Base-by-base conservation (phyloP, 2,797 vertebrate species). In the Phrynocephalus forsythii region DNA sequence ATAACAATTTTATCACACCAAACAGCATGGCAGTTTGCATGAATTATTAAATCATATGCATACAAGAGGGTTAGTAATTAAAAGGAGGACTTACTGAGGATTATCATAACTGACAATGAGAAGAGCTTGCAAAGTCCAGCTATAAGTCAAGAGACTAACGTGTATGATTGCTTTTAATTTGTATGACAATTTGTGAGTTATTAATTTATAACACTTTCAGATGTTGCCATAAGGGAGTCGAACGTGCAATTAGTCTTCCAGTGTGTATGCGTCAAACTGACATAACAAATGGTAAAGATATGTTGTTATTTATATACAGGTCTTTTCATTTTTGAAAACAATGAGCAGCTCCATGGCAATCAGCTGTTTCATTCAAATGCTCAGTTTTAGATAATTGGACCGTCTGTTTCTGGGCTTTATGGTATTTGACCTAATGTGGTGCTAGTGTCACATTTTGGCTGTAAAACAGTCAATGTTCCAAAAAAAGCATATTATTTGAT, bases 1-100 rank as follows among this genome's bases (percentile, higher is more conserved):
- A 95, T 93, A 95, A 95, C 95, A 93, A 86, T 92, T 95, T 96
- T 96, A 96, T 96, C 95, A 93, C 91, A 93, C 93, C 92, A 92
- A 95, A 93, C 93, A 96, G 94, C 84, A 92, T 92, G 86, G 81
- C 91, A 83, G 67, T 94, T 95, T 94, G 92, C 93, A 96, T 96
- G 94, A 95, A 95, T 95, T 96, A 95, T 95, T 95, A 93, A 95
- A 95, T 95, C 85, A 91, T 93, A 82, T 91, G 92, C 88, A 92
- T 93, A 93, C 72, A 95, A 92, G 91, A 95, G 67, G 86, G 91
- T 89, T 94, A 26, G 1, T 89, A 95, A 95, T 94, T 95, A 95
- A 95, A 91, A 93, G 88, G 81, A 92, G 90, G 91, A 94, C 87
- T 93, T 95, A 91, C 73, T 92, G 87, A 87, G 88, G 90, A 93